A percentile compares a stretch with the other conserved stretches of the same genome.
phyloP scores from a whole-genome alignment of 2,888 invertebrate species.

The Therioaphis trifolii region DNA sequence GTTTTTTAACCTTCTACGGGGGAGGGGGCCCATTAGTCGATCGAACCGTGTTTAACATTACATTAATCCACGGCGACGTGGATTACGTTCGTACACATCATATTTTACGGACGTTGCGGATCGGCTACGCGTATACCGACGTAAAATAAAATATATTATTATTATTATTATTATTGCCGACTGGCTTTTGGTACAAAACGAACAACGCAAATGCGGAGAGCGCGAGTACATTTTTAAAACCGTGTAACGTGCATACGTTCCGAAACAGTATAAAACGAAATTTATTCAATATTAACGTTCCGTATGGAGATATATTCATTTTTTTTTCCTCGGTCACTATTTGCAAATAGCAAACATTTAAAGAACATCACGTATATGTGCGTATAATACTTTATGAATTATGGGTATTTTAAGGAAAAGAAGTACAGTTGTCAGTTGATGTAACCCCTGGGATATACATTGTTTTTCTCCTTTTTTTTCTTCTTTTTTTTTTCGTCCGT shows the following conservation, averaged over 20 bases:
- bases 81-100: too few species aligned
- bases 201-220: too few species aligned
- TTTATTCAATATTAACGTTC: neutral
- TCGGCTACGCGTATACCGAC: too few species aligned
- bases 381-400: constrained; percentile 13
- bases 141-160: too few species aligned
- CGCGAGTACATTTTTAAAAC: neutral
- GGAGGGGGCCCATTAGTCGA: too few species aligned
- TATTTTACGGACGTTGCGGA: too few species aligned
- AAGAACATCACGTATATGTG: neutral
- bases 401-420: neutral
- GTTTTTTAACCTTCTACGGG: too few species aligned
- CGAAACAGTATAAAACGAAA: neutral
- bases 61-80: too few species aligned
- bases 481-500: neutral
- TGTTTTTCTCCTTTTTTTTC: too few species aligned
- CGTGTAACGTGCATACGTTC: neutral
- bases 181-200: too few species aligned
- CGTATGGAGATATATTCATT: neutral
- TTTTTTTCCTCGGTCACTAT: neutral
- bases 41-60: too few species aligned
- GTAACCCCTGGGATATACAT: neutral
- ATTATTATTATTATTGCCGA: too few species aligned
- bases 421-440: neutral
- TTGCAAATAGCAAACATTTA: neutral